These are phyloP conservation scores for Melanotaenia trifasciata DNA, from an alignment of 2,797 vertebrate species.

Conservation along the genomic window DNA sequence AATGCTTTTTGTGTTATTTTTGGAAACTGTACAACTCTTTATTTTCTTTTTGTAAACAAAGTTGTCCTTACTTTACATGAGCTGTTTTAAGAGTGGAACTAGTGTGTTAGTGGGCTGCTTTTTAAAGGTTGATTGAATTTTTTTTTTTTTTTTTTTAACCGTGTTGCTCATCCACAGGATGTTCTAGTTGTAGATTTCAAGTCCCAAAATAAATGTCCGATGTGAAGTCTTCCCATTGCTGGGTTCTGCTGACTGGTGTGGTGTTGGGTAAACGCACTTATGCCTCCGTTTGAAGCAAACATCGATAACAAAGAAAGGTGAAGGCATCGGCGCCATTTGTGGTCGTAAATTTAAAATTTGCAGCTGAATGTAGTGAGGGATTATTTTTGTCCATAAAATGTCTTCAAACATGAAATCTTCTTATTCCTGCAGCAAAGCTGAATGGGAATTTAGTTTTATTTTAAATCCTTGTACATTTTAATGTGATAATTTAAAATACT, in stretches of 20 bases:
- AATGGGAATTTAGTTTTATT: too few species aligned
- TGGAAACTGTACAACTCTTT: slow-evolving; percentile 58
- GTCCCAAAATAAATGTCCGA: slow-evolving; percentile 32
- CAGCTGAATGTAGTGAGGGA: too few species aligned
- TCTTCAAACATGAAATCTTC: too few species aligned
- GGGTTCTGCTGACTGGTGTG: slow-evolving; percentile 24
- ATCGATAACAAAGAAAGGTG: neutral
- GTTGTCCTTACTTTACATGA: slow-evolving; percentile 55
- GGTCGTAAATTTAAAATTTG: too few species aligned
- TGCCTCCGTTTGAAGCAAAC: neutral
- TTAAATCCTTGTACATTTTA: too few species aligned
- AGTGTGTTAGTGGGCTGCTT: slow-evolving; percentile 34
- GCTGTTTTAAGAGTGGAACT: slow-evolving; percentile 38
- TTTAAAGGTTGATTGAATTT: slow-evolving; percentile 43
- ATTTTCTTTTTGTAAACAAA: slow-evolving; percentile 52
- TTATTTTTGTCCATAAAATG: neutral
- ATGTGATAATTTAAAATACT: too few species aligned
- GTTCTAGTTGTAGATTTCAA: slow-evolving; percentile 38
- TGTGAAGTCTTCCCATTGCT: slow-evolving; percentile 5
- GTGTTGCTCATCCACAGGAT: slow-evolving; percentile 28
- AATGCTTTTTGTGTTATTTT: slow-evolving; percentile 68
- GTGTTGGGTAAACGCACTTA: neutral
- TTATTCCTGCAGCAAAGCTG: neutral
- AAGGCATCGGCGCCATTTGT: neutral
- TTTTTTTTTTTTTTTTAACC: slow-evolving; percentile 3